A percentile compares a stretch with the other conserved stretches of the same genome.
Conservation (phyloP, 2,888 invertebrate species). For the Lomographa bimaculata region DNA sequence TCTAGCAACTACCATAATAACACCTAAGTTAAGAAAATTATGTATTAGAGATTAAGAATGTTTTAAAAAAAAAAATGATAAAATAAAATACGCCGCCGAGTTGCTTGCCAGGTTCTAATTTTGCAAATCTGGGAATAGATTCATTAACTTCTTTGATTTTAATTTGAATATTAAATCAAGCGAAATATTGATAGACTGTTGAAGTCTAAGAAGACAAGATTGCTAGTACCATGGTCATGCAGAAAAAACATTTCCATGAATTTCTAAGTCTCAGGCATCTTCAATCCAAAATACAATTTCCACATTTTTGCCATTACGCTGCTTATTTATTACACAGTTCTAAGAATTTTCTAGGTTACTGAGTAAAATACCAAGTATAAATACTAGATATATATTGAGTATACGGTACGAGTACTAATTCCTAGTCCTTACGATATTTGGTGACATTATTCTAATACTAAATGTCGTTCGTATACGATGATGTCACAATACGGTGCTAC, state of each 20-base stretch:
- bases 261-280: slow-evolving; percentile 4
- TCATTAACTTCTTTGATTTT: no score
- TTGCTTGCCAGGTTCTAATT: no score
- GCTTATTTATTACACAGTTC: slow-evolving; percentile 11
- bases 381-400: not conserved
- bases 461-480: slow-evolving; percentile 55
- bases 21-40: no score
- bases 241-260: slow-evolving; percentile 7
- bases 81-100: no score
- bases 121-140: no score
- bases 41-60: no score
- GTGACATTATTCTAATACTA: slow-evolving; percentile 44
- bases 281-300: slow-evolving; percentile 11
- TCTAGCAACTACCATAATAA: no score
- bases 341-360: slow-evolving; percentile 4
- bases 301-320: slow-evolving; percentile 11
- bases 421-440: slow-evolving; percentile 20
- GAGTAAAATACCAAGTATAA: not conserved
- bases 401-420: slow-evolving; percentile 15
- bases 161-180: no score
- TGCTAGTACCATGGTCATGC: no score
- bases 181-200: no score
- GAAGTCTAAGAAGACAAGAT: no score
- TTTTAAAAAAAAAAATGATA: no score
- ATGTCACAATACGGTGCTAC: slow-evolving; percentile 56